Percentiles rank a stretch among this genome's conserved stretches.
Evolutionary conservation across 2,888 invertebrate genomes (phyloP).

Genomic region (Drosophila nigricruria): DNA sequence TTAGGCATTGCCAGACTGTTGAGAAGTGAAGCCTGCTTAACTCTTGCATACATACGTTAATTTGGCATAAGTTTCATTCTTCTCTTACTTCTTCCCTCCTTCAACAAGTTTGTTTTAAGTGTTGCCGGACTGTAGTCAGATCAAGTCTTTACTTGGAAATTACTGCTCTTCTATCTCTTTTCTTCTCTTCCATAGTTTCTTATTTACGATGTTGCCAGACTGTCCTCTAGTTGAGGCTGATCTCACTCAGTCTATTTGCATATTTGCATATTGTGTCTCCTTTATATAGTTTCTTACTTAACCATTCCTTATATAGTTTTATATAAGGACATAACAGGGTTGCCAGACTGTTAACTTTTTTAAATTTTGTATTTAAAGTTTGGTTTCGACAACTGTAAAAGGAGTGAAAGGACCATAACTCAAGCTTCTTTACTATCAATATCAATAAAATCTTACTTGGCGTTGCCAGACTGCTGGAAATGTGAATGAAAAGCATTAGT

Average conservation of each 20-base stretch:
- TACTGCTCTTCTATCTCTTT: background rate
- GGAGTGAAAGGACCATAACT: background rate
- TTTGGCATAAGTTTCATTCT: background rate
- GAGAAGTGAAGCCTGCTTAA: background rate
- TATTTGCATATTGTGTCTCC: background rate
- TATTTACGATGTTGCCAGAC: background rate
- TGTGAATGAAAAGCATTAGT: background rate
- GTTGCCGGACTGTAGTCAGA: constrained; percentile 19
- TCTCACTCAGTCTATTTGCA: too few species aligned
- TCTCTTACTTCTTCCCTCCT: background rate
- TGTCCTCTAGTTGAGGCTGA: background rate
- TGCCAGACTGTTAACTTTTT: background rate
- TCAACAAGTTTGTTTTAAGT: background rate
- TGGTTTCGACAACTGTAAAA: background rate
- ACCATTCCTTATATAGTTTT: background rate
- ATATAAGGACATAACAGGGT: background rate
- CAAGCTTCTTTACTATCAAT: background rate
- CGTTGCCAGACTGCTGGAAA: background rate
- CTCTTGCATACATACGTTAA: background rate
- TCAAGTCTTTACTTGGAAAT: background rate
- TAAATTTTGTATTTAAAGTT: background rate
- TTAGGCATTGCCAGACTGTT: background rate
- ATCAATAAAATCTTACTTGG: background rate
- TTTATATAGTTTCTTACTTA: background rate
- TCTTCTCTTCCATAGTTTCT: too few species aligned